phyloP scores from a whole-genome alignment of 2,888 invertebrate genomes.

The Aleiodes leptofemur region DNA sequence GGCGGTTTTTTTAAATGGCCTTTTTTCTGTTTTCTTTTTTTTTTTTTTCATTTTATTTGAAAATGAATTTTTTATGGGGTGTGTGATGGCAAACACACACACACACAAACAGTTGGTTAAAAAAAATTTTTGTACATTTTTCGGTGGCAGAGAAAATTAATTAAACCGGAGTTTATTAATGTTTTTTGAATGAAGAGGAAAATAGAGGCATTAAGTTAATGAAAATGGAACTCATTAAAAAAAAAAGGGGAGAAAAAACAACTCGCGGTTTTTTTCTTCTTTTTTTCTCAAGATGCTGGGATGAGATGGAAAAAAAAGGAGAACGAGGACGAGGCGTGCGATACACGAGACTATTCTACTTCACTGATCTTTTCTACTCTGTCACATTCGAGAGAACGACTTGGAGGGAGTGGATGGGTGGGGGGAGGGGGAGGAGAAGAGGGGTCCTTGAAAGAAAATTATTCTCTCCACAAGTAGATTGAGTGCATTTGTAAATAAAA shows the following conservation, averaged over 20 bases:
- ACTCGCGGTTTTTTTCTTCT: too few relatives aligned
- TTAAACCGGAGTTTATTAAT: neutral
- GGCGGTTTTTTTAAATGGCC: neutral
- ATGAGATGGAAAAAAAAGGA: slow-evolving; percentile 51
- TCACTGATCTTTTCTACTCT: slow-evolving; percentile 35
- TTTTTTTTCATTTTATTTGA: neutral
- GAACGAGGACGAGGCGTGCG: slow-evolving; percentile 39
- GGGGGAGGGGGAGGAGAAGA: too few relatives aligned
- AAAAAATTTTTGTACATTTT: neutral
- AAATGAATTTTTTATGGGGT: slow-evolving; percentile 29
- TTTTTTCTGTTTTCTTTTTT: too few relatives aligned
- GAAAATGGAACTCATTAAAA: slow-evolving; percentile 10
- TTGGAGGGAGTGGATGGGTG: too few relatives aligned
- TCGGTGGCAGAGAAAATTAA: slow-evolving; percentile 13
- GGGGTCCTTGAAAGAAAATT: slow-evolving; percentile 67
- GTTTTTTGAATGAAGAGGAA: neutral
- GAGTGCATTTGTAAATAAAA: slow-evolving; percentile 49
- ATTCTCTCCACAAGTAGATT: slow-evolving; percentile 64
- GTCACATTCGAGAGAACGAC: slow-evolving; percentile 59
- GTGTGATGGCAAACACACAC: neutral
- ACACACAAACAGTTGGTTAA: too few relatives aligned
- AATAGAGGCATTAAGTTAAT: neutral
- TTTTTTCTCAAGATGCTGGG: slow-evolving; percentile 25
- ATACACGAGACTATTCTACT: too few relatives aligned
- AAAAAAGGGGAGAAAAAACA: neutral